Conservation (phyloP, 2,888 invertebrate species). For the Ichneumoninae sp. region DNA sequence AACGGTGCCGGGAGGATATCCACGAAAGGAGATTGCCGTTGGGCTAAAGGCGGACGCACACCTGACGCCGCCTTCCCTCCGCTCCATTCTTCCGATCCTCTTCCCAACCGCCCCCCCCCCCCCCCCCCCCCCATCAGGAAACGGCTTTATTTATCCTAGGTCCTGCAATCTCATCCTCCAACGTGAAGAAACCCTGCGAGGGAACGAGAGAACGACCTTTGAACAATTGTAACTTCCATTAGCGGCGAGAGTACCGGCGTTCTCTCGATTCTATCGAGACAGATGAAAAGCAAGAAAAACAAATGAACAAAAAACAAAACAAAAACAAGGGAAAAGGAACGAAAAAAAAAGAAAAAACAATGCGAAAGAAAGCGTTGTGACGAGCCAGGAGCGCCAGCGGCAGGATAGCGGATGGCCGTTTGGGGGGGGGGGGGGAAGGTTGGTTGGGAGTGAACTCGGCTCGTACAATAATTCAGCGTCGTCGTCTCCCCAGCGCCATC, state of each 20-base stretch:
- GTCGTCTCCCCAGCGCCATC: conserved; percentile 26
- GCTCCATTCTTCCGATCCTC: background rate
- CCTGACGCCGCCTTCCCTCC: conserved; percentile 68
- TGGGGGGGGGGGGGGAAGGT: too few species aligned
- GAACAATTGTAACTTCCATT: conserved; percentile 68
- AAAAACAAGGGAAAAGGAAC: background rate
- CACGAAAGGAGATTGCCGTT: conserved; percentile 62
- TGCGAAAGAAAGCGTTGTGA: conserved; percentile 40
- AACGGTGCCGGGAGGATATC: conserved; percentile 69
- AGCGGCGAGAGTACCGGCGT: conserved; percentile 51
- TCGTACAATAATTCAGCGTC: conserved; percentile 44
- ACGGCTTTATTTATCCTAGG: conserved; percentile 60
- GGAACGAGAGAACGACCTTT: conserved; percentile 49
- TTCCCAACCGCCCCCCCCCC: conserved; percentile 2
- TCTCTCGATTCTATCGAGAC: conserved; percentile 58
- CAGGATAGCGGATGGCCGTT: background rate
- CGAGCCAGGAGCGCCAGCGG: conserved; percentile 13
- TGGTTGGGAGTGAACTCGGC: background rate
- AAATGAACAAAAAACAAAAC: conserved; percentile 8
- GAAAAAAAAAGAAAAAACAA: conserved; percentile 25
- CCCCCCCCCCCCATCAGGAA: conserved; percentile 2
- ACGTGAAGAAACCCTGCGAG: conserved; percentile 1
- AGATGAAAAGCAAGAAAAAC: conserved; percentile 33
- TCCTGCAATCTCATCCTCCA: conserved; percentile 61
- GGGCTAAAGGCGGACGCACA: conserved; percentile 72